A percentile compares a stretch with the other conserved stretches of the same genome.
Conservation (phyloP, 2,113 vertebrate species). For the Stercorarius parasiticus region DNA sequence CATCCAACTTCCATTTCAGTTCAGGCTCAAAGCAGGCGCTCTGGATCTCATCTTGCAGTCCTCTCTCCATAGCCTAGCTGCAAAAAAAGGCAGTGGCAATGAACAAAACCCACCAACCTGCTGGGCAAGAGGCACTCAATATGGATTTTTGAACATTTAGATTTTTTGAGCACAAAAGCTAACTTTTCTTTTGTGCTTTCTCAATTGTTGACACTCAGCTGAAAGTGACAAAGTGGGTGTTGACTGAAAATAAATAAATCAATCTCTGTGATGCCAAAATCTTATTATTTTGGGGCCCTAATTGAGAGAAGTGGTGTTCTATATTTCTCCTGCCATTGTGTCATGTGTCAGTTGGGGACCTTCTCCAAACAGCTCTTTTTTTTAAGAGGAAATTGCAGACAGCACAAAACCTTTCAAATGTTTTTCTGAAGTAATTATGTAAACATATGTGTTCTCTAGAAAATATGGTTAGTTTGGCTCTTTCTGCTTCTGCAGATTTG, state of each 20-base stretch:
- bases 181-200: neutral
- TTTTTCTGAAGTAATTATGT: neutral
- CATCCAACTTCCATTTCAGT: slow-evolving; percentile 11
- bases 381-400: neutral
- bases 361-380: neutral
- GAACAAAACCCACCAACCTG: slow-evolving; percentile 22
- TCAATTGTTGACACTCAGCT: neutral
- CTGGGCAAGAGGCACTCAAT: neutral
- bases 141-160: neutral
- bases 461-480: neutral
- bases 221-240: neutral
- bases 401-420: neutral
- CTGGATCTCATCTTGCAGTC: neutral
- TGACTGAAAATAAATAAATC: neutral
- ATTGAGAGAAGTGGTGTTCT: neutral
- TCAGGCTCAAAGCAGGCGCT: neutral
- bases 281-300: neutral
- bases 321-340: neutral
- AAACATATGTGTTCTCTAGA: neutral
- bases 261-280: neutral
- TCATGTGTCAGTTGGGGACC: neutral
- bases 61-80: neutral
- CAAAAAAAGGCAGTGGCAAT: neutral
- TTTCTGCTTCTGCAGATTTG: neutral
- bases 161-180: neutral